These are phyloP conservation scores for Hylaea fasciaria DNA, from an alignment of 2,888 invertebrate genomes.

Conservation along the genomic window DNA sequence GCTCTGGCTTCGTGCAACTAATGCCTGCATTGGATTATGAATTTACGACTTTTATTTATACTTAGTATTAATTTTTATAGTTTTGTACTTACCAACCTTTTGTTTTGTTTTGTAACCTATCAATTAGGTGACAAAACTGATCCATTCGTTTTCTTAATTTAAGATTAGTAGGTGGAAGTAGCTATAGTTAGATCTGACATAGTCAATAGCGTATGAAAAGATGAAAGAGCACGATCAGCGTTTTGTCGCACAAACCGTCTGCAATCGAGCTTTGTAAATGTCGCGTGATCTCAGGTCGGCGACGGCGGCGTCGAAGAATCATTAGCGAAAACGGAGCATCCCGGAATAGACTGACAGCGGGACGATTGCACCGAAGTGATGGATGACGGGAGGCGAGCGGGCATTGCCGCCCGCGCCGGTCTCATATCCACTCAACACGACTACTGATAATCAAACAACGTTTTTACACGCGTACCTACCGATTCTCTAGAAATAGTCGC, in stretches of 20 bases:
- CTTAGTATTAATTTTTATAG: too few species aligned
- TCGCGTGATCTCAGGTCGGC: constrained; percentile 63
- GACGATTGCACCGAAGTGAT: constrained; percentile 81
- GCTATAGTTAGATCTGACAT: background rate
- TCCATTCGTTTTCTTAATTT: constrained; percentile 8
- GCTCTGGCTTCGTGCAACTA: background rate
- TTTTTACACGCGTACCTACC: constrained; percentile 9
- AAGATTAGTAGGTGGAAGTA: too few species aligned
- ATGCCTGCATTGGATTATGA: background rate
- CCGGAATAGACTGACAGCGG: constrained; percentile 82
- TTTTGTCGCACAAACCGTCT: constrained; percentile 63
- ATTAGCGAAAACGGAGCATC: constrained; percentile 82
- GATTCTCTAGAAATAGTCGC: constrained; percentile 10
- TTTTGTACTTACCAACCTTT: too few species aligned
- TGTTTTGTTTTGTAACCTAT: too few species aligned
- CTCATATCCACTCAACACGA: constrained; percentile 59
- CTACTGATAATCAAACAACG: constrained; percentile 51
- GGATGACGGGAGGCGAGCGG: constrained; percentile 71
- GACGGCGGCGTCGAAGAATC: constrained; percentile 61
- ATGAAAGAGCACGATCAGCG: constrained; percentile 46
- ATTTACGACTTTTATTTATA: constrained; percentile 31
- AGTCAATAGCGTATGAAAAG: constrained; percentile 34
- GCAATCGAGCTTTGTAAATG: constrained; percentile 72
- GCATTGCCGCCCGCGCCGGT: constrained; percentile 54
- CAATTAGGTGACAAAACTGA: too few species aligned